Evolutionary conservation across 1,140 invertebrate species (phyloP).

Genomic region (Drosophila nasuta): DNA sequence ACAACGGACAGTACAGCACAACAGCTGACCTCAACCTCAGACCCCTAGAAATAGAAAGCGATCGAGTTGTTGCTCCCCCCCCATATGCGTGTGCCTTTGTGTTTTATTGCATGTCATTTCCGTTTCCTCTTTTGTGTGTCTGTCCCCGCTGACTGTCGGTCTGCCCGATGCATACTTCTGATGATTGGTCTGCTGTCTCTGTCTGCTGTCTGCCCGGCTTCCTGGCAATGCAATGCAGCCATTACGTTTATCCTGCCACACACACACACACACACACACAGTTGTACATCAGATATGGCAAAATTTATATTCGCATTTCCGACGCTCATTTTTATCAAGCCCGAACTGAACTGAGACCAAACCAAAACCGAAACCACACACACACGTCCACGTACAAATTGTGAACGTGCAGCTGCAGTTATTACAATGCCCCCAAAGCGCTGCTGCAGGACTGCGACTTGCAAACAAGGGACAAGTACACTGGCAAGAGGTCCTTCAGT

Average conservation of each 20-base stretch:
- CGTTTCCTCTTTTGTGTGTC: conserved; percentile 61
- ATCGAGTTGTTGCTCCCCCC: background rate
- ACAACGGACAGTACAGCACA: conserved; percentile 23
- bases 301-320: conserved; percentile 84
- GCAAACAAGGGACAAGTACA: conserved; percentile 53
- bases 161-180: conserved; percentile 65
- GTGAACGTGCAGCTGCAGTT: conserved; percentile 72
- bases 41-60: too few species aligned
- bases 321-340: conserved; percentile 79
- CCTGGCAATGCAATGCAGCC: conserved; percentile 70
- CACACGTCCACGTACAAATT: conserved; percentile 61
- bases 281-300: conserved; percentile 80
- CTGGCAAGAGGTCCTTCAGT: conserved; percentile 22
- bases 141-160: conserved; percentile 1
- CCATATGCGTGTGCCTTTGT: conserved; percentile 71
- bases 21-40: conserved; percentile 1
- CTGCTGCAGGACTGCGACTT: background rate
- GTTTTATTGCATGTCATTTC: conserved; percentile 85
- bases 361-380: conserved; percentile 41
- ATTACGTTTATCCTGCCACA: conserved; percentile 71
- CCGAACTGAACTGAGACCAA: conserved; percentile 43
- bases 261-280: conserved; percentile 51
- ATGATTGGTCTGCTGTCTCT: conserved; percentile 73
- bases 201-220: conserved; percentile 64
- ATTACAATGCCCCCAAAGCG: conserved; percentile 47